Percentiles rank a stretch among this genome's conserved stretches.
phyloP scores from a whole-genome alignment of 2,888 invertebrate genomes.

The Trichogramma dendrolimi region DNA sequence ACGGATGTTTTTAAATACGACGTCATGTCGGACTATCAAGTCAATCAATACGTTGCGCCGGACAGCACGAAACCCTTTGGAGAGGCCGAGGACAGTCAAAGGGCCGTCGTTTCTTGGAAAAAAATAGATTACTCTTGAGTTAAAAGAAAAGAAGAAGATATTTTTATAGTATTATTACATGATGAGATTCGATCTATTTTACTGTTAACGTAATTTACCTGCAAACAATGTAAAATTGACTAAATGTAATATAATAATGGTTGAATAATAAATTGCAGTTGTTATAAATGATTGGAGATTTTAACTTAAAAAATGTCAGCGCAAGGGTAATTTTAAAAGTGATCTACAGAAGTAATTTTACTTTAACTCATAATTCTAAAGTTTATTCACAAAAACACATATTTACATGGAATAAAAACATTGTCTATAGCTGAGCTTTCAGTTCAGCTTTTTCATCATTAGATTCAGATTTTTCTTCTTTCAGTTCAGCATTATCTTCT shows the following conservation, averaged over 20 bases:
- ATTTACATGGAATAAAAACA: too few species aligned
- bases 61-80: constrained; percentile 73
- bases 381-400: too few species aligned
- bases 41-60: constrained; percentile 70
- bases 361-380: too few species aligned
- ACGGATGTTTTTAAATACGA: constrained; percentile 74
- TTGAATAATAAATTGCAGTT: too few species aligned
- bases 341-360: too few species aligned
- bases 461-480: constrained; percentile 4
- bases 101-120: constrained; percentile 78
- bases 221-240: too few species aligned
- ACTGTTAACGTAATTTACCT: too few species aligned
- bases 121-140: constrained; percentile 41
- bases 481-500: background rate
- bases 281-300: too few species aligned
- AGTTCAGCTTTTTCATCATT: background rate
- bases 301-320: too few species aligned
- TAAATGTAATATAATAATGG: too few species aligned
- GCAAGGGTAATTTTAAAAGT: too few species aligned
- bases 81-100: constrained; percentile 70
- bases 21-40: constrained; percentile 72
- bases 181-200: background rate
- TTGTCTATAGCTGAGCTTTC: background rate
- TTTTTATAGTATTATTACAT: background rate
- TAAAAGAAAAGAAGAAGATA: constrained; percentile 4